Percentiles rank a stretch among this genome's conserved stretches.
These are phyloP conservation scores for Periplaneta americana DNA, from an alignment of 1,140 invertebrate species.

Conservation along the genomic window DNA sequence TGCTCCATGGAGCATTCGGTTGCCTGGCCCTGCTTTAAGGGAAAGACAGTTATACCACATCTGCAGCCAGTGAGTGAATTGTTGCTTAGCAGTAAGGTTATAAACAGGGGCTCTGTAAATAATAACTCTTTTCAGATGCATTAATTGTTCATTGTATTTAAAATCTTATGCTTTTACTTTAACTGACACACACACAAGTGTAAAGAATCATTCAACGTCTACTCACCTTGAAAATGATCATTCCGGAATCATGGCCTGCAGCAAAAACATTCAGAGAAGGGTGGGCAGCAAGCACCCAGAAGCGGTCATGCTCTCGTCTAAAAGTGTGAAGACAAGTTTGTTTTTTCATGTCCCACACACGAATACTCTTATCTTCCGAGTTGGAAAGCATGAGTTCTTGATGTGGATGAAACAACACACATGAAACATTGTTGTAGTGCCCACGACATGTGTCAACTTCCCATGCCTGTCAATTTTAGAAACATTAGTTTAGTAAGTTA, in stretches of 20 bases:
- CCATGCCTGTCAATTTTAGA: constrained; percentile 76
- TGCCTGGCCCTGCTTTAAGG: too few relatives aligned
- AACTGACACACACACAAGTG: too few relatives aligned
- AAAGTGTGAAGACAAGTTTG: constrained; percentile 93
- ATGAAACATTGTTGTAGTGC: constrained; percentile 99
- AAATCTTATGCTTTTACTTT: too few relatives aligned
- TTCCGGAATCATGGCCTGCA: constrained; percentile 93
- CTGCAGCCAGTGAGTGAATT: too few relatives aligned
- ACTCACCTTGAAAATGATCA: constrained; percentile 68
- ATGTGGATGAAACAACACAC: constrained; percentile 95
- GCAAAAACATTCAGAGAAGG: constrained; percentile 81
- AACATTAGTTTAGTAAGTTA: neutral
- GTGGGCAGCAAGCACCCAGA: constrained; percentile 94
- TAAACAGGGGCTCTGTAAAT: too few relatives aligned
- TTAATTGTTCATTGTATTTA: too few relatives aligned
- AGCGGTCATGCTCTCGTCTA: constrained; percentile 90
- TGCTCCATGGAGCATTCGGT: too few relatives aligned
- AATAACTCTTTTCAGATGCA: too few relatives aligned
- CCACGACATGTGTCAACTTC: constrained; percentile 98
- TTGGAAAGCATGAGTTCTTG: constrained; percentile 97
- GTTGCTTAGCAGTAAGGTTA: too few relatives aligned
- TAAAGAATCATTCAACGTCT: too few relatives aligned
- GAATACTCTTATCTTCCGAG: constrained; percentile 96
- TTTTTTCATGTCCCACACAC: constrained; percentile 99
- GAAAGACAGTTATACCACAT: too few relatives aligned